Evolutionary conservation across 1,140 invertebrate species (phyloP), one percentile per base, ranked within the genome.

Genomic region (Parapsyche elsis): DNA sequence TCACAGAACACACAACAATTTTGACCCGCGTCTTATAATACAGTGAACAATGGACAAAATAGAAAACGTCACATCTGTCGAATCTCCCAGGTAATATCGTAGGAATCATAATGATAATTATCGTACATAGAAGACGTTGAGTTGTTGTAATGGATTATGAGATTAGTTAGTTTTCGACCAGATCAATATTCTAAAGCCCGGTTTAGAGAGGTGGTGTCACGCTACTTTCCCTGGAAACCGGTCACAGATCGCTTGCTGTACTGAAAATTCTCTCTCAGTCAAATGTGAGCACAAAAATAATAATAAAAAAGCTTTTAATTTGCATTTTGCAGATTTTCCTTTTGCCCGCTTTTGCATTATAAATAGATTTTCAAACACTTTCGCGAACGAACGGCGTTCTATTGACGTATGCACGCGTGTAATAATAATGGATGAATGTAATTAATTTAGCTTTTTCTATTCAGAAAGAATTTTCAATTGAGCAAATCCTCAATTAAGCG

Each of bases 221-320:
- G 71, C 71, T 46, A 75, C 71, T 75, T 75, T 75, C 71, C 71
- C 71, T 75, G 38, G 71, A 57, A 75, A 75, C 71, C 71, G 45
- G 71, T 75, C 71, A 53, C 45, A 53, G 71, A 75, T 24, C 71
- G 45, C 46, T 53, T 21, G 30, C 7, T 7, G 71, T 49, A 75
- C 45, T 75, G 71, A 75, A 49, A 75, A 75, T 75, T 23, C 14
- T 67, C 10, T 67, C n/a, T n/a, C n/a, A n/a, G n/a, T n/a, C n/a
- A n/a, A n/a, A n/a, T n/a, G 12, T 7, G 21, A 12, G 61, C 21
- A 53, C 16, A 12, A 53, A 53, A 53, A 53, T 5, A 53, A 53
- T 53, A 53, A 53, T 5, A 14, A 53, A 16, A 5, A 53, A 5
- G 49, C 12, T 53, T 53, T 53, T 5, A 14, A 14, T 14, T 53